Evolutionary conservation across 92 coral and sea anemone genomes (phyloP), one percentile per base, ranked within the genome.

Genomic region (Parazoanthus swiftii): DNA sequence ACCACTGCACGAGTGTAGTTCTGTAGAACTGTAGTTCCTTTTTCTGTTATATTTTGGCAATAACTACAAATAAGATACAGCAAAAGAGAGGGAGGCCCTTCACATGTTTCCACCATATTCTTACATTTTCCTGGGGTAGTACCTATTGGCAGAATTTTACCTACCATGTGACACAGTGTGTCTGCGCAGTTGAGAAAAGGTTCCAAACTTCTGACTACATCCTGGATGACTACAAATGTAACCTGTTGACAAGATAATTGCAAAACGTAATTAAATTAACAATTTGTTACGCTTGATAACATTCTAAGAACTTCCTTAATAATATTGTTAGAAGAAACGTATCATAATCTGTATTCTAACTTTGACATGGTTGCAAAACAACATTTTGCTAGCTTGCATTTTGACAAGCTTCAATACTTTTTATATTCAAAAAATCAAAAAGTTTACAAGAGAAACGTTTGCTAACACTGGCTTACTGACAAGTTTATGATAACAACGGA

Each of bases 81-180:
- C 9, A 14, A 54, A 54, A 54, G 18, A 54, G 18, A 54, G 59
- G 59, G 16, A 63, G 26, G 70, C 25, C 9, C 8, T 63, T 14
- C 16, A 16, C 70, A 20, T 21, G n/a, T 18, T 20, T 63, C 70
- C 70, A 63, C 70, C 21, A 63, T 21, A 18, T 18, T 63, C 70
- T 63, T 63, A 3, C 66, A 58, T 58, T 58, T 21, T 14, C 66
- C 15, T 58, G 66, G 66, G 21, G 3, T 63, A 63, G 26, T 58
- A 56, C 20, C 20, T 56, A 56, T 36, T 14, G 5, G 29, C 7
- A 36, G 79, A 7, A 39, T 25, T 25, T 0, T 46, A 82, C 91
- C 16, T 91, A 92, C 97, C 97, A 91, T 94, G 97, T 66, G 86
- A 72, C 35, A 76, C 75, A 46, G 81, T 88, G 90, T 93, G 98